Percentiles rank a stretch among this genome's conserved stretches.
phyloP scores from a whole-genome alignment of 2,113 vertebrate genomes.

The Chamaetylas fuelleborni region DNA sequence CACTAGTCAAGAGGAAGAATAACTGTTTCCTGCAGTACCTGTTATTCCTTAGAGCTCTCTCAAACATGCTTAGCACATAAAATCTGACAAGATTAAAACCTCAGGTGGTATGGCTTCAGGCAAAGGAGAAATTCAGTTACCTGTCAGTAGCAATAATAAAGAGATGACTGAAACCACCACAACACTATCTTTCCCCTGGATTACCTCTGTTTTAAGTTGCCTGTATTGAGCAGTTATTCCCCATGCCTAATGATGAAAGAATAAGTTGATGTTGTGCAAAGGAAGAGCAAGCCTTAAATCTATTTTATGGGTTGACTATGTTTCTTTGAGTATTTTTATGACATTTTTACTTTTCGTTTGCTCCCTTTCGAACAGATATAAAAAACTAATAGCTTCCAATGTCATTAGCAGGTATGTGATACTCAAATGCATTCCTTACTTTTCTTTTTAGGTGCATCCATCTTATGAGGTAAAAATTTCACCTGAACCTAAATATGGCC shows the following conservation, averaged over 20 bases:
- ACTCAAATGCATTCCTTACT: not conserved
- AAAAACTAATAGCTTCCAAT: not conserved
- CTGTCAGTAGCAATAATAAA: constrained; percentile 57
- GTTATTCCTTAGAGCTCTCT: constrained; percentile 48
- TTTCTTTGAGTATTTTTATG: constrained; percentile 31
- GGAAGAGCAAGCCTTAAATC: not conserved
- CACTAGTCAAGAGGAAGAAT: constrained; percentile 7
- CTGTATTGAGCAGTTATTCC: not conserved
- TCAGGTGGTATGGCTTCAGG: constrained; percentile 61
- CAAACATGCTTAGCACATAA: constrained; percentile 31
- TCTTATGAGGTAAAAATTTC: not conserved
- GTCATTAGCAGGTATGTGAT: not conserved
- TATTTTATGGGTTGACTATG: not conserved
- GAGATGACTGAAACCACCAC: constrained; percentile 45
- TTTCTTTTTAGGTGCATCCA: not conserved
- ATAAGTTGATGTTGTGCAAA: not conserved
- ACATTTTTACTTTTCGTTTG: constrained; percentile 9
- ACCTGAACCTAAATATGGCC: not conserved
- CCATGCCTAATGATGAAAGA: not conserved
- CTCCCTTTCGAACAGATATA: not conserved
- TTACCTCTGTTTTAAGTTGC: not conserved
- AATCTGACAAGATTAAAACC: constrained; percentile 58
- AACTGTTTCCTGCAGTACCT: not conserved
- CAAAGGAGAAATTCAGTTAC: constrained; percentile 63
- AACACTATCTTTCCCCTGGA: not conserved